These are phyloP conservation scores for Chaetorhynchus papuensis DNA, from an alignment of 2,113 vertebrate species.

Conservation along the genomic window DNA sequence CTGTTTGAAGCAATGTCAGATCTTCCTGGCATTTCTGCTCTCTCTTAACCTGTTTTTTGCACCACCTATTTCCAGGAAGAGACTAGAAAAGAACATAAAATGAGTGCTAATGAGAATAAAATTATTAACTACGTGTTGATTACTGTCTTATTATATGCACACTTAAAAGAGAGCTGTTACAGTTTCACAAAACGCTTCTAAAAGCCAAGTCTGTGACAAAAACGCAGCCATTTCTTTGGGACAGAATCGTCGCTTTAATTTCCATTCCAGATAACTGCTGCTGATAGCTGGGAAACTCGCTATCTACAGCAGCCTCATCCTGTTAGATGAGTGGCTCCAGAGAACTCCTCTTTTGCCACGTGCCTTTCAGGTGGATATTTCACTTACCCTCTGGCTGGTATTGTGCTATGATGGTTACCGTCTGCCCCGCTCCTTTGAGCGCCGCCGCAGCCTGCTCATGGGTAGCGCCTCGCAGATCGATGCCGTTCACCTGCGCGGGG, in stretches of 20 bases:
- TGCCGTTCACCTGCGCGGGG: constrained; percentile 86
- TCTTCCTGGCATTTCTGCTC: not conserved
- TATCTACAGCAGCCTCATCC: not conserved
- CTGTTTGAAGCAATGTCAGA: not conserved
- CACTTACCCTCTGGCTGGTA: constrained; percentile 94
- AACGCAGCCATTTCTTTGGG: not conserved
- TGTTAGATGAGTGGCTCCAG: not conserved
- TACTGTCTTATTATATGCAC: not conserved
- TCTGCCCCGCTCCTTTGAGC: constrained; percentile 92
- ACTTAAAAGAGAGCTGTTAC: not conserved
- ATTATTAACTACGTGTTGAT: not conserved
- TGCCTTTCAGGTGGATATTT: not conserved
- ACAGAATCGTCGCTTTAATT: not conserved
- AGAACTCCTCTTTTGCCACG: not conserved
- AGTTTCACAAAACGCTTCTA: not conserved
- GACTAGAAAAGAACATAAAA: not conserved
- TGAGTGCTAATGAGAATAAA: not conserved
- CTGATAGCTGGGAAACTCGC: not conserved
- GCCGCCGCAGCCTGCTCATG: constrained; percentile 94
- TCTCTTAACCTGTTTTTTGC: not conserved
- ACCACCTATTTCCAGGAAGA: not conserved
- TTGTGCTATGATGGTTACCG: constrained; percentile 92
- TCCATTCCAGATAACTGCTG: not conserved
- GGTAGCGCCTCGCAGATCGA: constrained; percentile 90
- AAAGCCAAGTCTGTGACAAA: not conserved